phyloP scores from a whole-genome alignment of 1,140 invertebrate species.

The Trichoplusia ni region DNA sequence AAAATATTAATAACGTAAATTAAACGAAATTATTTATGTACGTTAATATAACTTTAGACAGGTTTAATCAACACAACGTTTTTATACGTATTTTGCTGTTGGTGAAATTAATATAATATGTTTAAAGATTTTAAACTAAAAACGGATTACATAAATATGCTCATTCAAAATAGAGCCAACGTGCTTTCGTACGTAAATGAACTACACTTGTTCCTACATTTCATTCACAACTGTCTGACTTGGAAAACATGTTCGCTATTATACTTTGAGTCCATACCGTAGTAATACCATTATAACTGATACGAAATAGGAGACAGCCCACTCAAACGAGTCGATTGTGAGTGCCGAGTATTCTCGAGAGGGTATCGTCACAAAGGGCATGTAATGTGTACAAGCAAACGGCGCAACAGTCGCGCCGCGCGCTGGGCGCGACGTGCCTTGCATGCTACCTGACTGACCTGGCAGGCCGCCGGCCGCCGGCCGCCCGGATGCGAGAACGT shows the following conservation, averaged over 20 bases:
- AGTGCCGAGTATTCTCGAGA: constrained; percentile 9
- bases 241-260: constrained; percentile 4
- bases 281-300: constrained; percentile 20
- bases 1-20: no score
- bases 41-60: no score
- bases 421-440: constrained; percentile 32
- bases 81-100: no score
- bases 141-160: no score
- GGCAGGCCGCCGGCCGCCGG: constrained; percentile 7
- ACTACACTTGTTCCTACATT: no score
- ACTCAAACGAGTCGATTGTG: constrained; percentile 34
- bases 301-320: constrained; percentile 25
- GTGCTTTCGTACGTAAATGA: no score
- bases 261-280: constrained; percentile 1
- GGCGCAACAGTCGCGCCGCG: constrained; percentile 27
- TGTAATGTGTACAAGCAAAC: constrained; percentile 24
- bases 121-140: no score
- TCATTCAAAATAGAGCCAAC: no score
- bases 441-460: constrained; percentile 37
- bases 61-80: no score
- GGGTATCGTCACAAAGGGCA: constrained; percentile 33
- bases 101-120: no score
- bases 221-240: not conserved
- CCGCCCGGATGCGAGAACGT: constrained; percentile 34
- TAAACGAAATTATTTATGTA: no score